Evolutionary conservation across 2,797 vertebrate species (phyloP).

Genomic region (Intellagama lesueurii): DNA sequence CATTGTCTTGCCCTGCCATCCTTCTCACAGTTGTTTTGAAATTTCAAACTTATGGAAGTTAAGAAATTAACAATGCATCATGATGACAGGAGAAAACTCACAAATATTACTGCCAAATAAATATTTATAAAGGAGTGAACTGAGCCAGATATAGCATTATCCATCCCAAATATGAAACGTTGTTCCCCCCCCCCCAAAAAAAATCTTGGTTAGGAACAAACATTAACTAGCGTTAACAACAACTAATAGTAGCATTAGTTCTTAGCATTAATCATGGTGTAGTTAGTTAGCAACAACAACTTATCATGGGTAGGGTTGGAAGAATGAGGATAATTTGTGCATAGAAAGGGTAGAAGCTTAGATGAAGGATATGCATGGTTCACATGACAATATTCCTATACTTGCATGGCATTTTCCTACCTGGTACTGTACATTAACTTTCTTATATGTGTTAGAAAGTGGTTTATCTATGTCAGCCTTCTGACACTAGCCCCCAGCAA

Average conservation of each 20-base stretch:
- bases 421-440: not conserved
- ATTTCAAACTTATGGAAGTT: not conserved
- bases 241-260: not conserved
- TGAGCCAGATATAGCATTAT: conserved; percentile 7
- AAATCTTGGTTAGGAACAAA: not conserved
- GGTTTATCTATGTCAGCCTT: not conserved
- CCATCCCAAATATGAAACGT: not conserved
- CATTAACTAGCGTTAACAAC: not conserved
- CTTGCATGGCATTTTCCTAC: too few relatives aligned
- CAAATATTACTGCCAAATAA: conserved; percentile 24
- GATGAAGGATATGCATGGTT: not conserved
- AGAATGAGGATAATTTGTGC: not conserved
- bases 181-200: not conserved
- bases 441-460: not conserved
- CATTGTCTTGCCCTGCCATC: too few relatives aligned
- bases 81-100: not conserved
- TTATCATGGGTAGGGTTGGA: not conserved
- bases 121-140: conserved; percentile 23
- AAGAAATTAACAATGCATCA: not conserved
- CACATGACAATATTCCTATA: not conserved
- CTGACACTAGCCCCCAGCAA: not conserved
- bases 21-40: not conserved
- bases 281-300: not conserved
- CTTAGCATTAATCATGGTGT: not conserved
- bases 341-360: not conserved